Conservation (phyloP, 2,113 vertebrate species). For the Pelodiscus sinensis region DNA sequence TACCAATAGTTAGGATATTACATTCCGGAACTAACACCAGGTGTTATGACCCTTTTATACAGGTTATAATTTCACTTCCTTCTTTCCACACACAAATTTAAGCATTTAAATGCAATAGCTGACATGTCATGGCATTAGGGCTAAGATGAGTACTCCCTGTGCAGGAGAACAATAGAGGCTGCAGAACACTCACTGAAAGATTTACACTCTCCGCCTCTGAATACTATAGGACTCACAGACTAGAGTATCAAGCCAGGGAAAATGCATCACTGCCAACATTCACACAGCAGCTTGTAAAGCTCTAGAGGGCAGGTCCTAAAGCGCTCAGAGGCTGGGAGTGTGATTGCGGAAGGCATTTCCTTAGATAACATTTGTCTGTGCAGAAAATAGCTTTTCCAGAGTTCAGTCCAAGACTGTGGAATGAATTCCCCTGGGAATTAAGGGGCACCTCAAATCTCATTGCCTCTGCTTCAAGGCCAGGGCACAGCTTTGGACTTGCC, state of each 20-base stretch:
- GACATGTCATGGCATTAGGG: not conserved
- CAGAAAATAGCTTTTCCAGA: not conserved
- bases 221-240: rapidly evolving
- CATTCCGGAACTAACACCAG: not conserved
- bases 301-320: rapidly evolving
- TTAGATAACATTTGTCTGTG: not conserved
- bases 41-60: not conserved
- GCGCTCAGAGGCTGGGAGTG: not conserved
- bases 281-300: not conserved
- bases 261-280: not conserved
- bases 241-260: not conserved
- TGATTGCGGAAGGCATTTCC: not conserved
- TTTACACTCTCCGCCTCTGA: not conserved
- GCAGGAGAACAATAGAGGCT: rapidly evolving
- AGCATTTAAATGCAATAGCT: not conserved
- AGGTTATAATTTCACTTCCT: constrained; percentile 11
- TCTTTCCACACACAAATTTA: not conserved
- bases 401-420: not conserved
- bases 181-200: not conserved
- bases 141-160: not conserved
- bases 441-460: not conserved
- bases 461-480: not conserved
- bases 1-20: not conserved
- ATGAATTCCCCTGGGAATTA: not conserved
- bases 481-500: not conserved